Evolutionary conservation across 2,888 invertebrate genomes (phyloP).

Genomic region (Scrobipalpa atriplicella): DNA sequence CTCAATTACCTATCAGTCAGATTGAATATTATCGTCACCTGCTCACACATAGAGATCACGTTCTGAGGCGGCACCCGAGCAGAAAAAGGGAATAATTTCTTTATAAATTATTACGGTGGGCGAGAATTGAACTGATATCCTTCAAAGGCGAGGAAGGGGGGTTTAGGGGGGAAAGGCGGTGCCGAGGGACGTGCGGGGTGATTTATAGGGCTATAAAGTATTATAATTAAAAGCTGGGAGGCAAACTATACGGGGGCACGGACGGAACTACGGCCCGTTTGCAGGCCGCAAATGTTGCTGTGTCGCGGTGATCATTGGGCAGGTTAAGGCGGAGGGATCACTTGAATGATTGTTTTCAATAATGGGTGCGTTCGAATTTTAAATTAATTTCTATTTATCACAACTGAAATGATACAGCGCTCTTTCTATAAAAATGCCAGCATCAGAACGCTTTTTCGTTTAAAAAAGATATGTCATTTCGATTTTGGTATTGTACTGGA

Average conservation of each 20-base stretch:
- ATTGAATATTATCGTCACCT: constrained; percentile 34
- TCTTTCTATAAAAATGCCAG: no score
- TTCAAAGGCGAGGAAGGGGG: constrained; percentile 66
- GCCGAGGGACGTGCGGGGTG: constrained; percentile 78
- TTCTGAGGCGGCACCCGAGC: constrained; percentile 33
- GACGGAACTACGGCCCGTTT: constrained; percentile 67
- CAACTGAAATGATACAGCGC: neutral
- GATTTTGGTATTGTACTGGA: no score
- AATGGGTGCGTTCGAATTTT: neutral
- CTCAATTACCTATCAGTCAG: constrained; percentile 37
- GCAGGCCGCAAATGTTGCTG: constrained; percentile 34
- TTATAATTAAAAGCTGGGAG: constrained; percentile 88
- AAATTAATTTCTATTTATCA: neutral
- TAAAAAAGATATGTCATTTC: no score
- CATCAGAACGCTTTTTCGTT: no score
- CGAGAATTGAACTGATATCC: constrained; percentile 88
- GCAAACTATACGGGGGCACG: constrained; percentile 68
- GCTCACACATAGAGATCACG: constrained; percentile 38
- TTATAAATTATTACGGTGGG: constrained; percentile 85
- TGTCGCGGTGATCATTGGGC: constrained; percentile 37
- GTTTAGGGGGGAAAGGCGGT: constrained; percentile 52
- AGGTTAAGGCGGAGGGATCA: constrained; percentile 33
- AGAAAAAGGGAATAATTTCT: constrained; percentile 81
- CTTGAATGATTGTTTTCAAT: constrained; percentile 9
- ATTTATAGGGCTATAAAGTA: constrained; percentile 91